phyloP scores from a whole-genome alignment of 2,797 vertebrate species.

The Synaphobranchus kaupii region DNA sequence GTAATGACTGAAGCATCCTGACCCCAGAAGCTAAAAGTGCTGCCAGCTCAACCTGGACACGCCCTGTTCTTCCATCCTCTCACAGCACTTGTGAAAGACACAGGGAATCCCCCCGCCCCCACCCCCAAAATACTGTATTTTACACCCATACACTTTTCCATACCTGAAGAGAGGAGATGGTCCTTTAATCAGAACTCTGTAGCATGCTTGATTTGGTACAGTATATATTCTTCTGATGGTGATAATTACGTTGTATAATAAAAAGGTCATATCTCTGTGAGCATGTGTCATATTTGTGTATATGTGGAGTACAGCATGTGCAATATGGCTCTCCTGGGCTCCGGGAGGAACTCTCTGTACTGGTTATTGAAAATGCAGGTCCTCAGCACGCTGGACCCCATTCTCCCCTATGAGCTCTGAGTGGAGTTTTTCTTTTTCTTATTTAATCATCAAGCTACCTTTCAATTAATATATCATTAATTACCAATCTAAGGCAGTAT shows the following conservation, averaged over 20 bases:
- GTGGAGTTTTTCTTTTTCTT: conserved; percentile 66
- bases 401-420: conserved; percentile 91
- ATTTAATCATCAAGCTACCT: not conserved
- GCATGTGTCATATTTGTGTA: not conserved
- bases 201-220: not conserved
- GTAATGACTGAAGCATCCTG: conserved; percentile 32
- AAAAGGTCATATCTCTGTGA: not conserved
- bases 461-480: not conserved
- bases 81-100: not conserved
- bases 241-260: not conserved
- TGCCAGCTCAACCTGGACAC: not conserved
- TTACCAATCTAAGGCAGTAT: not conserved
- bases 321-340: conserved; percentile 76
- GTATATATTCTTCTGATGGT: not conserved
- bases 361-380: conserved; percentile 88
- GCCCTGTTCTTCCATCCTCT: conserved; percentile 12
- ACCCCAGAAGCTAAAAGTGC: conserved; percentile 29
- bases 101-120: conserved; percentile 25
- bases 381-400: conserved; percentile 92
- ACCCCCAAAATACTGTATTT: conserved; percentile 23
- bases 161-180: conserved; percentile 29
- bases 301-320: not conserved
- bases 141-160: conserved; percentile 55
- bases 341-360: conserved; percentile 81
- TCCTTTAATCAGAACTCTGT: not conserved